phyloP scores from a whole-genome alignment of 2,797 vertebrate species.

The Ambastaia sidthimunki region DNA sequence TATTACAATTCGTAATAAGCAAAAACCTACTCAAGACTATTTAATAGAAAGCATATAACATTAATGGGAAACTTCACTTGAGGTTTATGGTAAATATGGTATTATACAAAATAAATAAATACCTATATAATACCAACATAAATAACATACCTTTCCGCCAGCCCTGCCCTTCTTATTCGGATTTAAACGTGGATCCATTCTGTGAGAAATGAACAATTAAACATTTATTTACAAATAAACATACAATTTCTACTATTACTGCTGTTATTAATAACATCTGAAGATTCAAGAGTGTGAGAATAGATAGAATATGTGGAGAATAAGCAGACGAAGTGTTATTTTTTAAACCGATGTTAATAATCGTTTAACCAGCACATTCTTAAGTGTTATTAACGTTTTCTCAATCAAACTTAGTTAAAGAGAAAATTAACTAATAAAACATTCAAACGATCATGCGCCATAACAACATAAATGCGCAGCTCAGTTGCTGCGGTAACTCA shows the following conservation, averaged over 20 bases:
- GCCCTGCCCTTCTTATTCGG: slow-evolving; percentile 45
- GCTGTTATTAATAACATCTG: too few species aligned
- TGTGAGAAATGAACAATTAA: slow-evolving; percentile 1
- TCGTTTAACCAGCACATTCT: background rate
- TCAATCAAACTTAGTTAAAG: background rate
- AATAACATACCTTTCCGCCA: slow-evolving; percentile 52
- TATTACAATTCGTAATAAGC: too few species aligned
- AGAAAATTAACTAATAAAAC: background rate
- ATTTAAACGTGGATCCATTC: slow-evolving; percentile 46
- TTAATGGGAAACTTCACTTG: background rate
- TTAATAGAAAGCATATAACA: too few species aligned
- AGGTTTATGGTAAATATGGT: background rate
- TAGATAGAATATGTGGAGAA: background rate
- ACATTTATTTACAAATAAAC: background rate
- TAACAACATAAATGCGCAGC: background rate
- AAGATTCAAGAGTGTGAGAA: too few species aligned
- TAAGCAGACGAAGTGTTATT: background rate
- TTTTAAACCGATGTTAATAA: too few species aligned
- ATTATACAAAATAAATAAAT: background rate
- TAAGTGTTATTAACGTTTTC: background rate
- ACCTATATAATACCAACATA: too few species aligned
- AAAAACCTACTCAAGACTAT: too few species aligned
- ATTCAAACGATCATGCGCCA: background rate
- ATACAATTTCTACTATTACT: too few species aligned
- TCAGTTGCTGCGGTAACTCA: background rate